A percentile compares a stretch with the other conserved stretches of the same genome.
Conservation (phyloP, 2,888 invertebrate genomes). For the Chymomyza caudatula region DNA sequence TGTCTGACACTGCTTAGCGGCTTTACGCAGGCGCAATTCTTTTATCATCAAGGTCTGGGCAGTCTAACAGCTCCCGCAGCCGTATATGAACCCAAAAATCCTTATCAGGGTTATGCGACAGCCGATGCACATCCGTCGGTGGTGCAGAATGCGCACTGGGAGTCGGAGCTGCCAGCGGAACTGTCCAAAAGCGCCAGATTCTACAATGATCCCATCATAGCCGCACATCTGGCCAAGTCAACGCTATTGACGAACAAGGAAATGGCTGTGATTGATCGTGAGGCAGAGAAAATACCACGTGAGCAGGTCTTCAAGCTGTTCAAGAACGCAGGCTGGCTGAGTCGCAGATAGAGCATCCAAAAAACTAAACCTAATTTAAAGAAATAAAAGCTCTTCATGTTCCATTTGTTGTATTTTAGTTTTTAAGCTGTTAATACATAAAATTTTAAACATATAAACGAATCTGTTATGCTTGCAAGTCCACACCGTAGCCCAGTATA, state of each 20-base stretch:
- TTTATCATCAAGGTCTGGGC: constrained; percentile 58
- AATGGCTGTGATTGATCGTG: constrained; percentile 87
- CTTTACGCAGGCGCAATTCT: constrained; percentile 56
- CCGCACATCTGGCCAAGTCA: constrained; percentile 86
- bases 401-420: constrained; percentile 58
- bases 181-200: constrained; percentile 81
- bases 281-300: constrained; percentile 89
- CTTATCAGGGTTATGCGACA: constrained; percentile 60
- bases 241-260: constrained; percentile 89
- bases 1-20: constrained; percentile 28
- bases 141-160: constrained; percentile 84
- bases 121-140: constrained; percentile 84
- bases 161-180: constrained; percentile 85
- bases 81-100: constrained; percentile 36
- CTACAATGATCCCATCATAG: constrained; percentile 87
- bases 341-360: constrained; percentile 56
- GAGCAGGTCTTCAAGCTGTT: constrained; percentile 87
- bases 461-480: too few relatives aligned
- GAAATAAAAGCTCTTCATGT: constrained; percentile 10
- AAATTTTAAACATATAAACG: neutral
- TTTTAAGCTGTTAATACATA: constrained; percentile 55
- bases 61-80: constrained; percentile 23
- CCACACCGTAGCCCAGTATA: too few relatives aligned
- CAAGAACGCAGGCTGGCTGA: constrained; percentile 83
- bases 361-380: neutral